phyloP scores from a whole-genome alignment of 1,140 invertebrate species.

The Camponotus floridanus region DNA sequence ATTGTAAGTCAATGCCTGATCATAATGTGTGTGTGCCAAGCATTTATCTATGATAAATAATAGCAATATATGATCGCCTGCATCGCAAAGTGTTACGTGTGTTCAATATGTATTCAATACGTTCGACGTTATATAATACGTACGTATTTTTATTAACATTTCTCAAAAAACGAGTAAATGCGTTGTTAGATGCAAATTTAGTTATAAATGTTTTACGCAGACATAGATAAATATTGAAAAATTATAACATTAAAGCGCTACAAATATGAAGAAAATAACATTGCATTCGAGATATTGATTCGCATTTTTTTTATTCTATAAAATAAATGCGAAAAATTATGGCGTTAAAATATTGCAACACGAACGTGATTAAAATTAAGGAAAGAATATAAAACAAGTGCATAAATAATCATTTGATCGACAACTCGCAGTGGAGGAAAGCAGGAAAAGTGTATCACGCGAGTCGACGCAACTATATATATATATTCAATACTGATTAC shows the following conservation, averaged over 20 bases:
- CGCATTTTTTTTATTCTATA: neutral
- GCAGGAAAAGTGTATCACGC: slow-evolving; percentile 47
- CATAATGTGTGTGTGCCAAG: neutral
- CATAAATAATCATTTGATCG: slow-evolving; percentile 66
- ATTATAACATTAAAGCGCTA: slow-evolving; percentile 4
- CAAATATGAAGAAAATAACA: neutral
- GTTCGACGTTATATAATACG: slow-evolving; percentile 8
- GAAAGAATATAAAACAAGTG: slow-evolving; percentile 21
- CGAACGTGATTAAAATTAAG: slow-evolving; percentile 4
- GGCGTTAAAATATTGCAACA: slow-evolving; percentile 17
- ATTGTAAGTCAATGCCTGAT: slow-evolving; percentile 10
- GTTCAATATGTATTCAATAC: slow-evolving; percentile 1
- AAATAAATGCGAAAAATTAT: slow-evolving; percentile 43
- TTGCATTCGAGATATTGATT: neutral
- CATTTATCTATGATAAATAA: slow-evolving; percentile 41
- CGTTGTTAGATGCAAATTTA: neutral
- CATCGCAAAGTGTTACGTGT: neutral
- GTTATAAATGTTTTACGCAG: neutral
- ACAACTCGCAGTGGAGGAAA: neutral
- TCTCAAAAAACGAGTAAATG: neutral
- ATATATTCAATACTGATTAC: slow-evolving; percentile 64
- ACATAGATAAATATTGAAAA: neutral
- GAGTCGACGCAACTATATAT: slow-evolving; percentile 3
- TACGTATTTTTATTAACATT: neutral
- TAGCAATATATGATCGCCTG: slow-evolving; percentile 14